Conservation (phyloP, 2,888 invertebrate species). For the Cecidostiba fungosa region DNA sequence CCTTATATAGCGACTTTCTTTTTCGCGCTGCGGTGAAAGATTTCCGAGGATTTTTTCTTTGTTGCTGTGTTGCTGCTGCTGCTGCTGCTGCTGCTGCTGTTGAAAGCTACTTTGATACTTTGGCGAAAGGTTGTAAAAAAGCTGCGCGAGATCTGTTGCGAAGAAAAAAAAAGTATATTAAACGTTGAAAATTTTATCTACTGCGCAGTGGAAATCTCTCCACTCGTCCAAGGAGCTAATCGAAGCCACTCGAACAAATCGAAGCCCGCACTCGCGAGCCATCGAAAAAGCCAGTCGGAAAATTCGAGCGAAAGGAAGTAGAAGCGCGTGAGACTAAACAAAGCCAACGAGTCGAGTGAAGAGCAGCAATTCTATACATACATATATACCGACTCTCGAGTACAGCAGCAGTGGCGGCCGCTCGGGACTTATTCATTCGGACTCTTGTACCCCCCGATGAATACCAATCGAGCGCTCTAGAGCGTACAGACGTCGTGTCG, state of each 20-base stretch:
- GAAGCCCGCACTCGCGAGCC: neutral
- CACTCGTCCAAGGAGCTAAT: neutral
- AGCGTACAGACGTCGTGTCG: neutral
- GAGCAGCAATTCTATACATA: neutral
- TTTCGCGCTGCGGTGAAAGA: neutral
- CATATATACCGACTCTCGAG: neutral
- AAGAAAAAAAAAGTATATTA: too few species aligned
- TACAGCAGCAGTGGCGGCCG: neutral
- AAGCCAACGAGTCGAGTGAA: neutral
- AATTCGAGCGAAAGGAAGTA: neutral
- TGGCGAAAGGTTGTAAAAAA: neutral
- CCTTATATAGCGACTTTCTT: neutral
- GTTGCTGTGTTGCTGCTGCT: neutral
- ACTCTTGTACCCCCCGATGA: slow-evolving; percentile 14
- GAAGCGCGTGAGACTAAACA: slow-evolving; percentile 19
- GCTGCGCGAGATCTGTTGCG: too few species aligned
- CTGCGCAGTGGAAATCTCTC: neutral
- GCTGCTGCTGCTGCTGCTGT: neutral
- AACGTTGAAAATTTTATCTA: too few species aligned
- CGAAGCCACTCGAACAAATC: neutral
- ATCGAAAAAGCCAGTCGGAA: neutral
- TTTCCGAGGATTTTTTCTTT: neutral
- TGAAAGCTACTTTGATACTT: neutral
- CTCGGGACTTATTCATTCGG: slow-evolving; percentile 48
- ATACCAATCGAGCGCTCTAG: slow-evolving; percentile 25